Conservation (phyloP, 2,113 vertebrate genomes). For the Lichenostomus cassidix region DNA sequence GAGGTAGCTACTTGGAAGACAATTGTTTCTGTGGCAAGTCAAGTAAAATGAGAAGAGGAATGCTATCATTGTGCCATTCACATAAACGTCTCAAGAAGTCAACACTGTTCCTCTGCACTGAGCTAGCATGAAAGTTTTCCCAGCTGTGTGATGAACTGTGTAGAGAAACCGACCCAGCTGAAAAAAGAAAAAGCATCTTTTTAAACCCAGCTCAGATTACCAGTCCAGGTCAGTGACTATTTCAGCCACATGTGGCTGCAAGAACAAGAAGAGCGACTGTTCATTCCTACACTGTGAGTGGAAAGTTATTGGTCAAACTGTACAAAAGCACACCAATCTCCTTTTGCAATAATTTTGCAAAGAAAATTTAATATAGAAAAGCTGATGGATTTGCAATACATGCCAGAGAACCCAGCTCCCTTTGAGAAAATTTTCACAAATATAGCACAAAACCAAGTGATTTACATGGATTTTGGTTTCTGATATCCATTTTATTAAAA, state of each 20-base stretch:
- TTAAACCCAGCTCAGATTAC: neutral
- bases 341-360: neutral
- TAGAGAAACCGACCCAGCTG: neutral
- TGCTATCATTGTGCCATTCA: neutral
- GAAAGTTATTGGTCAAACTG: neutral
- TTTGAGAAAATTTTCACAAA: neutral
- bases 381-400: neutral
- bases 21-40: neutral
- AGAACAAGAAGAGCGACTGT: neutral
- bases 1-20: neutral
- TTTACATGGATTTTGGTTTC: neutral
- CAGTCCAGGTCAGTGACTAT: neutral
- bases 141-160: neutral
- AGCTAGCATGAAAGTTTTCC: neutral
- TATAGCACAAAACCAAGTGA: neutral
- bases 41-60: neutral
- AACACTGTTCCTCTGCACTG: neutral
- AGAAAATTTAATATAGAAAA: neutral
- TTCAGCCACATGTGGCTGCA: neutral
- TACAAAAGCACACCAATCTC: neutral
- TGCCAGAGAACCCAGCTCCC: neutral
- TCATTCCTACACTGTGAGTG: neutral
- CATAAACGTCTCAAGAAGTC: neutral
- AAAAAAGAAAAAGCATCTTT: neutral
- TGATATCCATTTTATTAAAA: neutral